phyloP scores from a whole-genome alignment of 2,113 vertebrate genomes.

The Diadophis punctatus region DNA sequence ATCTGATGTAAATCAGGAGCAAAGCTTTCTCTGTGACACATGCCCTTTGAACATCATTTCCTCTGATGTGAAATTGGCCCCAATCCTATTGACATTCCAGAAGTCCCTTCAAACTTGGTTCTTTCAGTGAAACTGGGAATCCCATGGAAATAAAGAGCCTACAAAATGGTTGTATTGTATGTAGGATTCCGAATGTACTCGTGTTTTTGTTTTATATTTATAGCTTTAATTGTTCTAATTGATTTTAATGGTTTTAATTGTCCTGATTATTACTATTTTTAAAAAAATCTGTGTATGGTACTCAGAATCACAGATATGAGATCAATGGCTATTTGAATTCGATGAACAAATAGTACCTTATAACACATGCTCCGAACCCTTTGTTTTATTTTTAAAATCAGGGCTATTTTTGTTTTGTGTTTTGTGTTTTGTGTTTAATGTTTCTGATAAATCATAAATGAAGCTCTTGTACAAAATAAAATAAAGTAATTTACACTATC shows the following conservation, averaged over 20 bases:
- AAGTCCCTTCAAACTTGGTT: not conserved
- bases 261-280: not conserved
- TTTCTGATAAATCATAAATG: not conserved
- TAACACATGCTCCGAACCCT: not conserved
- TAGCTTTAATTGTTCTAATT: not conserved
- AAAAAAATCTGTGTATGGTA: not conserved
- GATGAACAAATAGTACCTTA: not conserved
- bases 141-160: not conserved
- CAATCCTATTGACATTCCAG: not conserved
- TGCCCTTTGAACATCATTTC: not conserved
- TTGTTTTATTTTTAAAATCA: not conserved
- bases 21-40: not conserved
- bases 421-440: not conserved
- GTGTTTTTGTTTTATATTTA: not conserved
- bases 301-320: not conserved
- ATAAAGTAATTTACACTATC: not conserved
- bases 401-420: not conserved
- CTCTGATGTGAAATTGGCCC: not conserved
- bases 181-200: not conserved
- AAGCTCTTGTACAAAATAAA: not conserved
- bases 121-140: not conserved
- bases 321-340: not conserved
- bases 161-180: not conserved
- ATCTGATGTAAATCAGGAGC: not conserved
- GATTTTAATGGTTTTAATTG: not conserved